Evolutionary conservation across 2,888 invertebrate species (phyloP), one percentile per base, ranked within the genome.

Genomic region (Eumerus sabulonum): DNA sequence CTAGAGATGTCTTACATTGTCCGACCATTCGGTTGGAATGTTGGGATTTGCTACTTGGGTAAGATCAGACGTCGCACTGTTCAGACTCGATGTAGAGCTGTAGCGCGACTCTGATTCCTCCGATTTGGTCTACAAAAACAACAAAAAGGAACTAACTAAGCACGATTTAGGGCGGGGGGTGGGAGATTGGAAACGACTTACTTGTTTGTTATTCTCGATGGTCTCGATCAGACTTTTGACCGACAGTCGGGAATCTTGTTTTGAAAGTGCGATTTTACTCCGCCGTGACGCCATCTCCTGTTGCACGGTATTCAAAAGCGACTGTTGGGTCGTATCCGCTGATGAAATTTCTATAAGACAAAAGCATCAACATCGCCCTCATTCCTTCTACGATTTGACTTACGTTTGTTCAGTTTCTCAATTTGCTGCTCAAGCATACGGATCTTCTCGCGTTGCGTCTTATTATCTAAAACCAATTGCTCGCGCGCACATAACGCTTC

Each of bases 181-280:
- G n/a, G n/a, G n/a, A n/a, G n/a, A n/a, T n/a, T 40, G 40, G n/a
- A 40, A 40, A 1, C 27, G 3, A 14, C 53, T 82, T 76, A 93
- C 93, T 84, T 93, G 93, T 87, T 94, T 95, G 42, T 94, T 94
- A 86, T 94, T 96, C 90, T 98, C 97, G 72, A 98, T 96, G 84
- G 95, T 95, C 86, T 97, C 96, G 77, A 98, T 97, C 35, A 98
- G 90, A 59, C 95, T 95, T 87, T 96, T 97, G 9, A 98, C 98
- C 0, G 96, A 96, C 56, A 96, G 91, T 36, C 95, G 91, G 18
- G 95, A 95, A 86, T 95, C 96, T 82, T 89, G 89, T 2, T 89
- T 84, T 63, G 86, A 86, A 67, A 89, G 84, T 73, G 89, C 90
- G 12, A 90, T 90, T 85, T 92, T 92, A 88, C 81, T 92, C 86